These are phyloP conservation scores for Siphlonurus alternatus DNA, from an alignment of 2,888 invertebrate species.

Conservation along the genomic window DNA sequence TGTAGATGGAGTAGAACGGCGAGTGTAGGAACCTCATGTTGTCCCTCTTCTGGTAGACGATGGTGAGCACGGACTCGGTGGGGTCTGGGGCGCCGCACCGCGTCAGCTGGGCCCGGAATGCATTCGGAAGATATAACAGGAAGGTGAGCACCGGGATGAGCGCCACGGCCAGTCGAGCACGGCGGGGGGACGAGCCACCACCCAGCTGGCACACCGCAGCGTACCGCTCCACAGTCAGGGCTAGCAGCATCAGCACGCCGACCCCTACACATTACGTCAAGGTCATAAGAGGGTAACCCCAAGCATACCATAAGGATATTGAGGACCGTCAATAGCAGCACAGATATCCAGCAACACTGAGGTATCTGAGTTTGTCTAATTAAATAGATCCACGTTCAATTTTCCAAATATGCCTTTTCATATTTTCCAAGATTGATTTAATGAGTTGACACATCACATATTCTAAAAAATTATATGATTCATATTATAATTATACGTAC, in stretches of 20 bases:
- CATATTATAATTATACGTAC: too few relatives aligned
- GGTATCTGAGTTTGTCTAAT: too few relatives aligned
- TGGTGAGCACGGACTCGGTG: conserved; percentile 22
- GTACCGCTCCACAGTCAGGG: conserved; percentile 55
- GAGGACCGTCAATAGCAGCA: not conserved
- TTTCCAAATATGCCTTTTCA: too few relatives aligned
- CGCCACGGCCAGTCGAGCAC: conserved; percentile 39
- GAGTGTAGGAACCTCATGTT: conserved; percentile 33
- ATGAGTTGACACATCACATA: too few relatives aligned
- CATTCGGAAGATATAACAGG: conserved; percentile 48
- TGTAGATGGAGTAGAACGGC: conserved; percentile 38
- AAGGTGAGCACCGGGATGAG: conserved; percentile 46
- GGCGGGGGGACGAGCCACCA: conserved; percentile 27
- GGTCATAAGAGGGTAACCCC: too few relatives aligned
- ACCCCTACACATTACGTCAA: conserved; percentile 36
- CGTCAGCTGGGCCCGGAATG: conserved; percentile 41
- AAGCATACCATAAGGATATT: not conserved
- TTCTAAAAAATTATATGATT: too few relatives aligned
- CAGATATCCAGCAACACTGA: not conserved
- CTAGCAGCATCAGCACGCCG: conserved; percentile 59
- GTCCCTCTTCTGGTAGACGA: conserved; percentile 39
- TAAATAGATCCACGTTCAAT: too few relatives aligned
- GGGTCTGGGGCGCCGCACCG: conserved; percentile 32
- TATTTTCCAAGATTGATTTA: too few relatives aligned
- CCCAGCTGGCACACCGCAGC: conserved; percentile 59